phyloP scores from a whole-genome alignment of 37 sponge, comb jelly and placozoan species.

The Chondrilla cf. caribensis region DNA sequence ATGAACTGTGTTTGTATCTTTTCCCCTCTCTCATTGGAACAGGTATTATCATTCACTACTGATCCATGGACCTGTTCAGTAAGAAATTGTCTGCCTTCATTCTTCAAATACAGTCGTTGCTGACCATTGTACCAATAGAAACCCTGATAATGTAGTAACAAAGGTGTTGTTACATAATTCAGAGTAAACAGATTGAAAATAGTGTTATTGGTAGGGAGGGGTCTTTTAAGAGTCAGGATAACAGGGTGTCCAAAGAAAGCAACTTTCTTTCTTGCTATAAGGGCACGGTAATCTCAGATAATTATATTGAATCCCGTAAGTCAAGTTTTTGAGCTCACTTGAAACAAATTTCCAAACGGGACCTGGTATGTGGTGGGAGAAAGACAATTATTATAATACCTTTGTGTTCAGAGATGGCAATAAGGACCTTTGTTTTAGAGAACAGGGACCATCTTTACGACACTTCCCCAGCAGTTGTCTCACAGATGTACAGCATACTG shows the following conservation, averaged over 20 bases:
- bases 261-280: neutral
- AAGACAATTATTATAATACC: neutral
- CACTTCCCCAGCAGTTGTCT: too few relatives aligned
- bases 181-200: neutral
- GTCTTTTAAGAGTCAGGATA: neutral
- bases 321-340: neutral
- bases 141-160: neutral
- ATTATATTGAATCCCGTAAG: neutral
- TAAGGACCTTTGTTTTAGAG: too few relatives aligned
- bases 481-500: too few relatives aligned
- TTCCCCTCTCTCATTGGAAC: neutral
- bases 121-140: too few relatives aligned
- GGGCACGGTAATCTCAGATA: neutral
- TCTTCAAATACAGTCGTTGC: neutral
- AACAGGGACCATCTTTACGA: too few relatives aligned
- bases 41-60: conserved; percentile 26
- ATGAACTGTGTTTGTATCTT: neutral
- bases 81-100: neutral
- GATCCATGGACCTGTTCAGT: neutral
- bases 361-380: neutral
- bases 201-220: neutral
- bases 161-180: neutral
- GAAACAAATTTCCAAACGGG: neutral
- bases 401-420: neutral
- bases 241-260: neutral